phyloP scores from a whole-genome alignment of 2,113 vertebrate species.

The Lota lota region DNA sequence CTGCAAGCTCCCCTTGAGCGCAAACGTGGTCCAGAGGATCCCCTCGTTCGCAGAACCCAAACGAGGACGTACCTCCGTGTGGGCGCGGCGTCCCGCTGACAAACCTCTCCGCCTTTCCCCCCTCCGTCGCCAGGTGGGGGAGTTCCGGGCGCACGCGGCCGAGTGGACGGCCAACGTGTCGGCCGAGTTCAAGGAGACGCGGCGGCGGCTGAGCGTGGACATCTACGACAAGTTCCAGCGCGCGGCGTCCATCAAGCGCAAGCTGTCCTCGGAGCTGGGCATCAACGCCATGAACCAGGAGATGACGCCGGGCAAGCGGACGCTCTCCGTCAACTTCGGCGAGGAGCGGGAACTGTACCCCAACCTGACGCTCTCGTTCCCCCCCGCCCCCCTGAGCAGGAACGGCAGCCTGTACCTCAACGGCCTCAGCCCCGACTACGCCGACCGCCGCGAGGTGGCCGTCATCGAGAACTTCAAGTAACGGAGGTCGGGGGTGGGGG shows the following conservation, averaged over 20 bases:
- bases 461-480: constrained; percentile 90
- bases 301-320: constrained; percentile 89
- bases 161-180: constrained; percentile 99
- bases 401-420: constrained; percentile 94
- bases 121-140: constrained; percentile 81
- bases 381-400: constrained; percentile 64
- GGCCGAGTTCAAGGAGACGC: constrained; percentile 96
- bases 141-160: constrained; percentile 92
- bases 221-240: constrained; percentile 97
- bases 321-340: constrained; percentile 85
- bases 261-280: constrained; percentile 89
- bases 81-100: too few species aligned
- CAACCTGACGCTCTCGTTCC: constrained; percentile 74
- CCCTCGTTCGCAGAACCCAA: too few species aligned
- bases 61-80: too few species aligned
- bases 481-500: constrained; percentile 36
- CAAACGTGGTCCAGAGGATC: too few species aligned
- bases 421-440: constrained; percentile 90
- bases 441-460: constrained; percentile 81
- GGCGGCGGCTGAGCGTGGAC: constrained; percentile 92
- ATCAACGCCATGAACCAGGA: constrained; percentile 84
- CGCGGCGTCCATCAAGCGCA: constrained; percentile 94
- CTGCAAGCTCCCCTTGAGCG: too few species aligned
- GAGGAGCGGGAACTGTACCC: constrained; percentile 78
- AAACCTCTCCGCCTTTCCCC: background rate